These are phyloP conservation scores for Gallinago jamesoni DNA, from an alignment of 2,113 vertebrate species.

Conservation along the genomic window DNA sequence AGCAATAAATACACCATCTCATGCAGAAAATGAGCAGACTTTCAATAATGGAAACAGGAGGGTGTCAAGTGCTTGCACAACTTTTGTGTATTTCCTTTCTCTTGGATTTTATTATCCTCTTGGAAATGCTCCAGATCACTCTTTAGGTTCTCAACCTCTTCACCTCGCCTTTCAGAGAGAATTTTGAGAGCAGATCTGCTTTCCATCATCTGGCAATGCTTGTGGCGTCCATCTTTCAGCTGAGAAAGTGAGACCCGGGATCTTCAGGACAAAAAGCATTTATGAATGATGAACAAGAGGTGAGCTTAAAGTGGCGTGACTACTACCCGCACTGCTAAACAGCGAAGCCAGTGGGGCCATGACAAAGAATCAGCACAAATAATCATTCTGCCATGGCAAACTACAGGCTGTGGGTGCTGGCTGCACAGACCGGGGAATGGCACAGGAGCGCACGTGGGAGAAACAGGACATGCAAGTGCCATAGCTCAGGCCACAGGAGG, in stretches of 20 bases:
- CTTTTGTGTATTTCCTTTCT: neutral
- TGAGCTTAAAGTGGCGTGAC: neutral
- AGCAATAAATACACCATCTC: slow-evolving; percentile 37
- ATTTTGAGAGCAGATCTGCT: neutral
- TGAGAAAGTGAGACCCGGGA: neutral
- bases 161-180: neutral
- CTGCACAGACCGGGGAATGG: neutral
- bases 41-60: neutral
- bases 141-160: neutral
- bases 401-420: neutral
- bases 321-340: neutral
- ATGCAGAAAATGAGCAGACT: slow-evolving; percentile 39
- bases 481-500: neutral
- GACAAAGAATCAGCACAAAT: neutral
- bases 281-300: neutral
- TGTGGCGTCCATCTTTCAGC: neutral
- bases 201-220: neutral
- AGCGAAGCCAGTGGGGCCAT: neutral
- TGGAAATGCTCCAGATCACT: neutral
- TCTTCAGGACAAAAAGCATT: neutral
- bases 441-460: too few relatives aligned
- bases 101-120: neutral
- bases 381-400: neutral
- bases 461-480: neutral
- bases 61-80: neutral